Evolutionary conservation across 2,888 invertebrate genomes (phyloP), one percentile per base, ranked within the genome.

Genomic region (Tinea trinotella): DNA sequence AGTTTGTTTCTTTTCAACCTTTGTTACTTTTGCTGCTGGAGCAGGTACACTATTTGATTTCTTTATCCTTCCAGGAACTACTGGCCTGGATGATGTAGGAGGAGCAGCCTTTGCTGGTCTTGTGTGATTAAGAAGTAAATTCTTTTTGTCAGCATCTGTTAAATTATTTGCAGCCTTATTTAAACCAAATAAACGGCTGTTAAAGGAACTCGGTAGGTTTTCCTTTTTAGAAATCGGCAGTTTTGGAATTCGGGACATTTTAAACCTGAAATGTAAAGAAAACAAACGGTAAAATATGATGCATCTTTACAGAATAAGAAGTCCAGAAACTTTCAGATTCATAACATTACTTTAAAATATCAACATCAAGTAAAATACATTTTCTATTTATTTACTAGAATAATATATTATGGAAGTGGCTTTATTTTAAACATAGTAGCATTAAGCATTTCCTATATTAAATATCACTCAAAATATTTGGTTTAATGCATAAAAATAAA

Each of bases 231-330:
- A 59, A 24, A 63, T 62, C 9, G 83, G 83, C 49, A 75, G 60
- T 67, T 81, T 84, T 4, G 85, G 81, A 68, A 83, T 84, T 64
- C 78, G 74, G 30, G 84, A 83, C 85, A 85, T 85, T 10, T 17
- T 53, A 44, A 48, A 3, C 12, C 40, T 40, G 40, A 3, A 40
- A 40, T 30, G 7, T 30, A 10, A 30, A 30, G n/a, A 22, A n/a
- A n/a, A n/a, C n/a, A n/a, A n/a, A n/a, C n/a, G n/a, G n/a, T n/a
- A n/a, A n/a, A n/a, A n/a, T n/a, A n/a, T n/a, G n/a, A n/a, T n/a
- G n/a, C n/a, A n/a, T n/a, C n/a, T n/a, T n/a, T n/a, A n/a, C n/a
- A n/a, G n/a, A n/a, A n/a, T n/a, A n/a, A n/a, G n/a, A n/a, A n/a
- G n/a, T n/a, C n/a, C n/a, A n/a, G n/a, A n/a, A n/a, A n/a, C n/a